Evolutionary conservation across 2,113 vertebrate genomes (phyloP).

Genomic region (Galemys pyrenaicus): DNA sequence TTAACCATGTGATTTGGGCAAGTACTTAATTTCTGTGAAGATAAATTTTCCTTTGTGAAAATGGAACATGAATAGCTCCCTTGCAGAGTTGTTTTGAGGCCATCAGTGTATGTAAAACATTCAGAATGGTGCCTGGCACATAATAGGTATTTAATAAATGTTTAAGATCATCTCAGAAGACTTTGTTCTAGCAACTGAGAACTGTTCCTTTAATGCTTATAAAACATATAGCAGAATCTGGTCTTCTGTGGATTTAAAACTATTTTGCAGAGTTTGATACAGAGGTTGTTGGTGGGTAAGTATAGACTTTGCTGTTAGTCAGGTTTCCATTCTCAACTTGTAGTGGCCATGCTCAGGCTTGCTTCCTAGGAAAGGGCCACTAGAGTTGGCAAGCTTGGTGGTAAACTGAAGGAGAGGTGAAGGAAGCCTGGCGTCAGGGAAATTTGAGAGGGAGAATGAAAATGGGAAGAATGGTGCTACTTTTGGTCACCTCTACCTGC

Average conservation of each 20-base stretch:
- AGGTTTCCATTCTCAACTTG: conserved; percentile 13
- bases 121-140: background rate
- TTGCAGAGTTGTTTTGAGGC: conserved; percentile 43
- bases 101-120: background rate
- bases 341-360: background rate
- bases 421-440: background rate
- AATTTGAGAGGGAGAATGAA: conserved; percentile 28
- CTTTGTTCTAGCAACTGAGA: conserved; percentile 40
- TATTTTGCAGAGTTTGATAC: conserved; percentile 16
- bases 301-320: background rate
- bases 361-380: background rate
- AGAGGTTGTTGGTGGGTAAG: background rate
- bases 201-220: conserved; percentile 32
- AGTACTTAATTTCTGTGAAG: conserved; percentile 34
- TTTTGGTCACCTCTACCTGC: background rate
- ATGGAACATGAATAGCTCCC: background rate
- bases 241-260: conserved; percentile 28
- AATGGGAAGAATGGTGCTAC: conserved; percentile 2
- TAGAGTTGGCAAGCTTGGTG: background rate
- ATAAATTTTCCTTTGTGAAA: conserved; percentile 33
- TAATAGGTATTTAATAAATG: background rate
- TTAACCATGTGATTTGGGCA: conserved; percentile 27
- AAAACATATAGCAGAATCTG: background rate
- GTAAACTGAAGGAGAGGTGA: conserved; percentile 7
- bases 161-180: conserved; percentile 37